Evolutionary conservation across 1,140 invertebrate genomes (phyloP).

Genomic region (Drosophila nikananu): DNA sequence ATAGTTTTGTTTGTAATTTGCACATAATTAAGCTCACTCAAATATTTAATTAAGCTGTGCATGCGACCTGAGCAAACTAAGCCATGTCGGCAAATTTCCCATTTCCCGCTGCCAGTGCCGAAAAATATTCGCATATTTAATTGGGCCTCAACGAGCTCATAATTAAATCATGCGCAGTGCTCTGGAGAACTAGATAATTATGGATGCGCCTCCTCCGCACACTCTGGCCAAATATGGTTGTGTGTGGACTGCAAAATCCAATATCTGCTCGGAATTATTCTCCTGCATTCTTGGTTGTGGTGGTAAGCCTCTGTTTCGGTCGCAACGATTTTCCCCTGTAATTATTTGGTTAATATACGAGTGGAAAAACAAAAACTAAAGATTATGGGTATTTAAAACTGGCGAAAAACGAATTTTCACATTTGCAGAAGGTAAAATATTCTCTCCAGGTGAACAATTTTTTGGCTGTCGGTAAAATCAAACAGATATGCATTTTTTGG

Average conservation of each 20-base stretch:
- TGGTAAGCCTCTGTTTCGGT: slow-evolving; percentile 33
- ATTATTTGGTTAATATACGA: not conserved
- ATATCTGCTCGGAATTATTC: slow-evolving; percentile 24
- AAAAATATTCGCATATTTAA: slow-evolving; percentile 56
- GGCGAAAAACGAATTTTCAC: not conserved
- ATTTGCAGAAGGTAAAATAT: no score
- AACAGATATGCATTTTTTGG: no score
- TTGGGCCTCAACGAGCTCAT: slow-evolving; percentile 26
- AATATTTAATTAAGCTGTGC: slow-evolving; percentile 54
- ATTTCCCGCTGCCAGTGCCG: not conserved
- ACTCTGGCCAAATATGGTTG: not conserved
- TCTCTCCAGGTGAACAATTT: no score
- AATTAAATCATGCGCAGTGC: slow-evolving; percentile 55
- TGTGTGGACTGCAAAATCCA: not conserved
- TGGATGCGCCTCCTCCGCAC: slow-evolving; percentile 4
- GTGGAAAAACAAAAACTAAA: not conserved
- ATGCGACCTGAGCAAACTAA: slow-evolving; percentile 42
- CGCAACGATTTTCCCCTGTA: not conserved
- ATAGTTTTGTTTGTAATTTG: slow-evolving; percentile 63
- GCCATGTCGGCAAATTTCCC: slow-evolving; percentile 10
- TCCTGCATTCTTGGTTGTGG: not conserved
- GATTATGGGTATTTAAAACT: not conserved
- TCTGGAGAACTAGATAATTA: slow-evolving; percentile 22
- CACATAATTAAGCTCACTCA: slow-evolving; percentile 67
- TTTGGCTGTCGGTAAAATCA: no score